These are phyloP conservation scores for Escarpia spicata DNA, from an alignment of 2,888 invertebrate genomes.

Conservation along the genomic window DNA sequence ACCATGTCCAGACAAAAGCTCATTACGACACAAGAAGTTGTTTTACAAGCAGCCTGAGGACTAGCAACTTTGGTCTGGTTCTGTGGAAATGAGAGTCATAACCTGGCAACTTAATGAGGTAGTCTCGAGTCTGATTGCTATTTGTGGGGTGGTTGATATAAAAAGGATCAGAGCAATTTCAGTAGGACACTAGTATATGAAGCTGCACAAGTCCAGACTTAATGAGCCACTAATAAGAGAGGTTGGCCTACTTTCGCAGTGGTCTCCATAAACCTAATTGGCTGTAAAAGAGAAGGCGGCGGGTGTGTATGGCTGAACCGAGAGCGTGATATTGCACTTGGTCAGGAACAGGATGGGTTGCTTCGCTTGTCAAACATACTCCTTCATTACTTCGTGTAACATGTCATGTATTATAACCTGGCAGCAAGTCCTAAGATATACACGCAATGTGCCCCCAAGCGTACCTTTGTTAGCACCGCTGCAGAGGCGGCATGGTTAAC, in stretches of 20 bases:
- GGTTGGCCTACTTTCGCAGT: not conserved
- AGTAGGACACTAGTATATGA: not conserved
- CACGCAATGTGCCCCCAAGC: not conserved
- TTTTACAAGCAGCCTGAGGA: not conserved
- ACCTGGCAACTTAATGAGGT: not conserved
- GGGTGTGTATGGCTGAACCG: not conserved
- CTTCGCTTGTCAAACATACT: not conserved
- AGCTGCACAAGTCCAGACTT: not conserved
- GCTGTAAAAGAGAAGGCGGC: not conserved
- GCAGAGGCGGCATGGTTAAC: not conserved
- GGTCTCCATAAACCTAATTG: not conserved
- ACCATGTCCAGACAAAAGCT: no score
- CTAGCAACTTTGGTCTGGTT: not conserved
- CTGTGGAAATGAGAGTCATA: not conserved
- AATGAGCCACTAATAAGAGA: conserved; percentile 5
- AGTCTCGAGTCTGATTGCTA: not conserved
- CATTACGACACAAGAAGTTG: no score
- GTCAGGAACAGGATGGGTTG: not conserved
- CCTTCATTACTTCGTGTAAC: not conserved
- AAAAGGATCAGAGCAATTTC: not conserved
- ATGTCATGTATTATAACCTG: not conserved
- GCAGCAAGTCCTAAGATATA: not conserved
- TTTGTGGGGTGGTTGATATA: not conserved
- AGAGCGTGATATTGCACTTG: not conserved
- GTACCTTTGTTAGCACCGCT: not conserved